phyloP scores from a whole-genome alignment of 2,797 vertebrate species.

The Amazonetta brasiliensis region DNA sequence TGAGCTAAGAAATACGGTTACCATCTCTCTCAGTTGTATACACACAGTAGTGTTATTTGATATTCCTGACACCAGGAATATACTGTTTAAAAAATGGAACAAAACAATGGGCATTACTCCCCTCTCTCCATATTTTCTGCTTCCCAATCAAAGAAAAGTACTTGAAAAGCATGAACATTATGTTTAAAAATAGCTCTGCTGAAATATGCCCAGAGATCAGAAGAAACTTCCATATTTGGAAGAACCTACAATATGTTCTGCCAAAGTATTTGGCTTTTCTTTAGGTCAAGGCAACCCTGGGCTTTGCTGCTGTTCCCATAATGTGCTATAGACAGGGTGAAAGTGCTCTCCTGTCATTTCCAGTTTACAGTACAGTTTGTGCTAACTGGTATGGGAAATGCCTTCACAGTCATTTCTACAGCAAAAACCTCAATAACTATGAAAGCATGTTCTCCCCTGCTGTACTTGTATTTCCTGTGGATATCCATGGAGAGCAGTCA shows the following conservation, averaged over 20 bases:
- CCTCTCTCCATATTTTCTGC: slow-evolving; percentile 6
- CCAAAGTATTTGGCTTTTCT: slow-evolving; percentile 73
- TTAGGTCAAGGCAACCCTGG: slow-evolving; percentile 72
- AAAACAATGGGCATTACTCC: slow-evolving; percentile 22
- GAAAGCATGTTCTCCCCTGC: neutral
- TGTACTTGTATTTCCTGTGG: neutral
- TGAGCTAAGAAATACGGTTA: neutral
- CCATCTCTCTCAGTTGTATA: neutral
- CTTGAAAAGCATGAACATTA: slow-evolving; percentile 37
- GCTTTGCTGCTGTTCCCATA: slow-evolving; percentile 54
- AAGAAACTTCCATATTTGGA: slow-evolving; percentile 71
- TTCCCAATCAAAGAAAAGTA: slow-evolving; percentile 35
- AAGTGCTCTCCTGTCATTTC: slow-evolving; percentile 42
- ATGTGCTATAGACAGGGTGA: slow-evolving; percentile 21
- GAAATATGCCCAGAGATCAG: slow-evolving; percentile 46
- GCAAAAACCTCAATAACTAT: neutral
- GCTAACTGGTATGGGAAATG: slow-evolving; percentile 32
- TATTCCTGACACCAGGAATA: slow-evolving; percentile 9
- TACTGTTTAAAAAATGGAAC: slow-evolving; percentile 2
- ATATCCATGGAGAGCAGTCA: neutral
- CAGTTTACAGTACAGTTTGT: slow-evolving; percentile 56
- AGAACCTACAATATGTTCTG: slow-evolving; percentile 55
- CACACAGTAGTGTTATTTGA: neutral
- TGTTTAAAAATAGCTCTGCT: slow-evolving; percentile 63
- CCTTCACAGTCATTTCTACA: neutral